phyloP scores from a whole-genome alignment of 1,140 invertebrate species.

The Frieseomelitta varia region DNA sequence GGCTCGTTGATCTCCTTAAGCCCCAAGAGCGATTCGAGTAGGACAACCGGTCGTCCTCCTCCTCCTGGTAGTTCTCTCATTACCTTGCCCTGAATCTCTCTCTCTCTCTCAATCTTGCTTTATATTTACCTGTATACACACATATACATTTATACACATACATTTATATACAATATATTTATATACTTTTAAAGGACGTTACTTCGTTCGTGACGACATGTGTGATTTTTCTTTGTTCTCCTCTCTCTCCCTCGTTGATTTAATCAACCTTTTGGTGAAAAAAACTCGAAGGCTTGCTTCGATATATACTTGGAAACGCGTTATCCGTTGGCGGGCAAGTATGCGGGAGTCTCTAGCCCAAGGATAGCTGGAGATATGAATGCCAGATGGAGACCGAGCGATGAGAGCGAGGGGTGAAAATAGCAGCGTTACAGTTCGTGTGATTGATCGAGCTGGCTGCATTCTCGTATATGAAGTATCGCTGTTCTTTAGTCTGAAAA shows the following conservation, averaged over 20 bases:
- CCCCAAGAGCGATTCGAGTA: slow-evolving; percentile 27
- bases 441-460: slow-evolving; percentile 15
- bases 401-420: slow-evolving; percentile 24
- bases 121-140: background rate
- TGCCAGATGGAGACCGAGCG: slow-evolving; percentile 29
- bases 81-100: slow-evolving; percentile 41
- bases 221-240: slow-evolving; percentile 9
- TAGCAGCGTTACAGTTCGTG: slow-evolving; percentile 15
- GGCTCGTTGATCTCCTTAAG: slow-evolving; percentile 50
- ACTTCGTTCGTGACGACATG: background rate
- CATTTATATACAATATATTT: background rate
- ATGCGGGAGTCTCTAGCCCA: slow-evolving; percentile 5
- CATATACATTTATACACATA: background rate
- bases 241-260: background rate
- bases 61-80: slow-evolving; percentile 23
- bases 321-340: background rate
- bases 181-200: background rate
- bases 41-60: slow-evolving; percentile 57
- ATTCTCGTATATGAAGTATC: background rate
- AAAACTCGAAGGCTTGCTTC: slow-evolving; percentile 12
- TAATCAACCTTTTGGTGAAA: slow-evolving; percentile 1
- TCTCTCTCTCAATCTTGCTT: background rate
- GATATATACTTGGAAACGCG: slow-evolving; percentile 14
- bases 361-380: slow-evolving; percentile 48
- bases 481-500: too few relatives aligned